phyloP scores from a whole-genome alignment of 1,140 invertebrate genomes.

The Drosophila albomicans region DNA sequence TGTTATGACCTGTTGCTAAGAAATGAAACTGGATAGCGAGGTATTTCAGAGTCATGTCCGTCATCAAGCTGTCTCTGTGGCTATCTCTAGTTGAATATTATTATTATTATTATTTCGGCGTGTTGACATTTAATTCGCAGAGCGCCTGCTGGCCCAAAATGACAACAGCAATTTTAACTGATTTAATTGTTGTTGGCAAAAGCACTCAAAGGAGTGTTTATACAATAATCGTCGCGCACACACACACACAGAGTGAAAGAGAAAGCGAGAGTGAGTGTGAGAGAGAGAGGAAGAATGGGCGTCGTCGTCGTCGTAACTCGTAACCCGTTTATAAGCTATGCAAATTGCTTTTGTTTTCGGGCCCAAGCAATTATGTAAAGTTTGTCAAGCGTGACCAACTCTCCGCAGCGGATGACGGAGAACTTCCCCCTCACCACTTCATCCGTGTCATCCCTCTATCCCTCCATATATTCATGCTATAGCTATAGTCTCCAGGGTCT shows the following conservation, averaged over 20 bases:
- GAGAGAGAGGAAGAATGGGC: not conserved
- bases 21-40: not conserved
- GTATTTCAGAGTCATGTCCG: not conserved
- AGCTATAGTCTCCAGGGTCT: not conserved
- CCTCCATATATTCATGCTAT: no score
- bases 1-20: no score
- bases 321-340: conserved; percentile 55
- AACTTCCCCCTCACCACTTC: not conserved
- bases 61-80: not conserved
- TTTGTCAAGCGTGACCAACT: conserved; percentile 60
- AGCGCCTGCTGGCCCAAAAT: conserved; percentile 44
- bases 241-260: not conserved
- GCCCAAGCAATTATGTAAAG: conserved; percentile 68
- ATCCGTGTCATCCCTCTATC: not conserved
- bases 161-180: conserved; percentile 42
- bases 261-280: not conserved
- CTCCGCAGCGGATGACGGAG: conserved; percentile 3
- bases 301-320: conserved; percentile 21
- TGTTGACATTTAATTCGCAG: conserved; percentile 44
- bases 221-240: conserved; percentile 48
- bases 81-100: not conserved
- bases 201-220: conserved; percentile 52
- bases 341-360: conserved; percentile 66
- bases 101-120: conserved; percentile 13
- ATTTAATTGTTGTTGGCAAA: conserved; percentile 56